A percentile compares a stretch with the other conserved stretches of the same genome.
Conservation (phyloP, 1,140 invertebrate genomes). For the Diprion similis region DNA sequence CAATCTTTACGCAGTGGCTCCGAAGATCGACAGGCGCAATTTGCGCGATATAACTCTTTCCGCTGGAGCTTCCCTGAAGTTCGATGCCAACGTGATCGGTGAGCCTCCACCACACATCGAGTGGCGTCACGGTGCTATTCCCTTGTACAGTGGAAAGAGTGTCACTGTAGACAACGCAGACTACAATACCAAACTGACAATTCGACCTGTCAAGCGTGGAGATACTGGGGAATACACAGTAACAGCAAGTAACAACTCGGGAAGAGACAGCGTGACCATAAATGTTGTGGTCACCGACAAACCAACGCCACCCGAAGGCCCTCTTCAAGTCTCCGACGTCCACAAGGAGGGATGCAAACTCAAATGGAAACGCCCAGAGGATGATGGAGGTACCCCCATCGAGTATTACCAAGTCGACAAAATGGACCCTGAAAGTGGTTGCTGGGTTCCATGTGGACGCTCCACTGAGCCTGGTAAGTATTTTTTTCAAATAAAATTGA, state of each 20-base stretch:
- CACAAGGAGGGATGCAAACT: constrained; percentile 93
- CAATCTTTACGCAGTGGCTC: constrained; percentile 72
- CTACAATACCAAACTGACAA: constrained; percentile 87
- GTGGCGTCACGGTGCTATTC: constrained; percentile 79
- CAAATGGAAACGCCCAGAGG: constrained; percentile 92
- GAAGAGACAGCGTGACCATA: constrained; percentile 88
- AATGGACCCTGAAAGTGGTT: constrained; percentile 90
- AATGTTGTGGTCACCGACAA: constrained; percentile 93
- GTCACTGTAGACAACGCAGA: constrained; percentile 84
- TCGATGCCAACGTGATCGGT: constrained; percentile 89
- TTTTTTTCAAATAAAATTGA: constrained; percentile 15
- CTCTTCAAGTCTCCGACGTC: constrained; percentile 87
- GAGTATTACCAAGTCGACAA: constrained; percentile 96
- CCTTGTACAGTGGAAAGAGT: constrained; percentile 65
- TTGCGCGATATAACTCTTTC: constrained; percentile 88
- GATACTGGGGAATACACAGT: constrained; percentile 92
- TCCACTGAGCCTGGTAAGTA: constrained; percentile 77
- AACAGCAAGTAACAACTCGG: constrained; percentile 83
- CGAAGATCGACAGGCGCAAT: constrained; percentile 94
- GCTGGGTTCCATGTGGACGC: constrained; percentile 90
- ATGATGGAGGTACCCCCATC: constrained; percentile 87
- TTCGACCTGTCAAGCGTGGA: constrained; percentile 78
- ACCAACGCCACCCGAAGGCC: constrained; percentile 86
- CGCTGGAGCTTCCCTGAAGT: constrained; percentile 90
- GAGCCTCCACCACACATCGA: constrained; percentile 91